Conservation (phyloP, 2,797 vertebrate species). For the Falco cherrug region DNA sequence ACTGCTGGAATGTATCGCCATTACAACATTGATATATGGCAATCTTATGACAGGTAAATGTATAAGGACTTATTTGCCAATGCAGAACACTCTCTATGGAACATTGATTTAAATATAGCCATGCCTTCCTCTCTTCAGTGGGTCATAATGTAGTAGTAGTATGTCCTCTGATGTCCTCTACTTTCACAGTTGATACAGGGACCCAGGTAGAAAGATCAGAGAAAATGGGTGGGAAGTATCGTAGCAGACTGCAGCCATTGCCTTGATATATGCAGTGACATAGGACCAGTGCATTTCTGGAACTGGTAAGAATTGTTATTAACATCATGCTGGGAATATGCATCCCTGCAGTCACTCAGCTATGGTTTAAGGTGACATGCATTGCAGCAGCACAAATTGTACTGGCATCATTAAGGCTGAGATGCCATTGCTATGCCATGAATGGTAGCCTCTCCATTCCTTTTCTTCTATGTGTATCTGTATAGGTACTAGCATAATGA, state of each 20-base stretch:
- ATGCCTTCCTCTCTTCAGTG: conserved; percentile 6
- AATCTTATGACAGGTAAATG: conserved; percentile 39
- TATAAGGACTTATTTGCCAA: conserved; percentile 44
- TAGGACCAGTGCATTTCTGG: not conserved
- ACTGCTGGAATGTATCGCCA: conserved; percentile 20
- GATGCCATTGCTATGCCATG: not conserved
- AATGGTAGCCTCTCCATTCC: not conserved
- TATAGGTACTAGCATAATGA: not conserved
- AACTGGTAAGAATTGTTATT: conserved; percentile 16
- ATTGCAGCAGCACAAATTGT: not conserved
- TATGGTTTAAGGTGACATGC: conserved; percentile 22
- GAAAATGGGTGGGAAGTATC: conserved; percentile 12
- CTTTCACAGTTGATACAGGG: conserved; percentile 25
- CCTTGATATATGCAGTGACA: not conserved
- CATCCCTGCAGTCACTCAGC: not conserved
- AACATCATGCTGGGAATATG: not conserved
- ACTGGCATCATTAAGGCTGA: not conserved
- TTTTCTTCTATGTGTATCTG: not conserved
- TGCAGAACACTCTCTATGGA: not conserved
- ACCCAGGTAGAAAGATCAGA: conserved; percentile 4
- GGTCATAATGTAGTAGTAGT: conserved; percentile 32
- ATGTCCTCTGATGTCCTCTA: conserved; percentile 53
- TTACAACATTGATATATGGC: conserved; percentile 27
- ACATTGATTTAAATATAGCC: conserved; percentile 52
- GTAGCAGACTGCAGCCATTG: not conserved